These are phyloP conservation scores for Trachelipus rathkii DNA, from an alignment of 1,140 invertebrate genomes.

Conservation along the genomic window DNA sequence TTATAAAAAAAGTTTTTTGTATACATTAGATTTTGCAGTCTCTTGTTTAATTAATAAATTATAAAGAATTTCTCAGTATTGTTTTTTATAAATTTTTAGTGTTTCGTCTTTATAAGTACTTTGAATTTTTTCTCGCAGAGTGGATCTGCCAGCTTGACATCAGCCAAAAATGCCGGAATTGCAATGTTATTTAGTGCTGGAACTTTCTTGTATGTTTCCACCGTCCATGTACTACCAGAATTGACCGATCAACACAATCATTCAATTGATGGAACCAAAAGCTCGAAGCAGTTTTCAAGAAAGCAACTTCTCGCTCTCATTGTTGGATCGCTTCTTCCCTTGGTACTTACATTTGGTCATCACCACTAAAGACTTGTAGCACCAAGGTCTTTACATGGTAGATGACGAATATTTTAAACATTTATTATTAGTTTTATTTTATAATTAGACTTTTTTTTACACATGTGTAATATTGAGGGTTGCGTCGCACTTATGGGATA, in stretches of 20 bases:
- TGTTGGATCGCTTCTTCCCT: slow-evolving; percentile 75
- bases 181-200: slow-evolving; percentile 98
- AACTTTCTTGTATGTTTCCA: slow-evolving; percentile 97
- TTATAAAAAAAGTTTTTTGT: neutral
- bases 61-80: no score
- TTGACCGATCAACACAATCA: slow-evolving; percentile 57
- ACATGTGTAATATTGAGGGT: no score
- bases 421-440: no score
- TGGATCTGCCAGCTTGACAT: slow-evolving; percentile 39
- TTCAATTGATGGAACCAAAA: slow-evolving; percentile 53
- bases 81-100: no score
- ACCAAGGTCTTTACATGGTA: no score
- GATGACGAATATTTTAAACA: no score
- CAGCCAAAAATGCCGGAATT: slow-evolving; percentile 67
- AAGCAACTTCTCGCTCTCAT: slow-evolving; percentile 78
- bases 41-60: no score
- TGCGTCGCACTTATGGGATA: no score
- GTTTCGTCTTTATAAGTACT: no score
- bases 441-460: no score
- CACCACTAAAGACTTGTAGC: slow-evolving; percentile 64
- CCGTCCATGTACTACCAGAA: slow-evolving; percentile 95
- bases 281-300: slow-evolving; percentile 61
- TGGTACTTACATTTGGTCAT: slow-evolving; percentile 84
- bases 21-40: no score
- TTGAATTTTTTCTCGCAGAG: slow-evolving; percentile 27